Evolutionary conservation across 2,113 vertebrate genomes (phyloP).

Genomic region (Chloebia gouldiae): DNA sequence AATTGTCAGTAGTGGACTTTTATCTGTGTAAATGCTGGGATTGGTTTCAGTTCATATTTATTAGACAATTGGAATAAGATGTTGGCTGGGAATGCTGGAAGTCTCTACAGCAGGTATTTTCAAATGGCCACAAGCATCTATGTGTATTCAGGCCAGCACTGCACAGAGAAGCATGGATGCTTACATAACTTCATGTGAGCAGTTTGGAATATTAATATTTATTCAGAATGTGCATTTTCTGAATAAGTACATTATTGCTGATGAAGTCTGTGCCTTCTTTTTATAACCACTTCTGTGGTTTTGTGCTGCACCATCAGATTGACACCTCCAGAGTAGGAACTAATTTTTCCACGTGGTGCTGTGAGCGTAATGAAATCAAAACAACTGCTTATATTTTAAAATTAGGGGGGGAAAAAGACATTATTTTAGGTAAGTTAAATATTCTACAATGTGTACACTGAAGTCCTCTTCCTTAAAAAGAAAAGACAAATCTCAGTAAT

Average conservation of each 20-base stretch:
- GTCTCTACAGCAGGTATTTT: neutral
- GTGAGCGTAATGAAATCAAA: neutral
- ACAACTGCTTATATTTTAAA: neutral
- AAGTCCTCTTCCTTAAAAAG: neutral
- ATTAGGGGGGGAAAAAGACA: accelerated
- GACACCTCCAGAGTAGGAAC: neutral
- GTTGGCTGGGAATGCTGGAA: neutral
- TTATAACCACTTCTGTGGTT: neutral
- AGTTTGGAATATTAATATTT: neutral
- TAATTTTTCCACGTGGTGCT: neutral
- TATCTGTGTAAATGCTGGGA: neutral
- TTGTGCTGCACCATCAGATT: neutral
- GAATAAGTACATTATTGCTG: neutral
- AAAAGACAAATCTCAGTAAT: neutral
- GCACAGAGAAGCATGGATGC: neutral
- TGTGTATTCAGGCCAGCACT: neutral
- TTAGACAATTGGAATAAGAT: neutral
- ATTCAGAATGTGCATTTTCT: neutral
- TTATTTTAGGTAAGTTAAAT: neutral
- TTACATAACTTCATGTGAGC: neutral
- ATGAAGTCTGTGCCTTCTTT: neutral
- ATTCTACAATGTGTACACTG: neutral
- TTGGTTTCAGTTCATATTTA: neutral
- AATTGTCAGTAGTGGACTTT: neutral
- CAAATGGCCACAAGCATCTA: neutral